phyloP scores from a whole-genome alignment of 2,888 invertebrate genomes.

The Diarsia rubi region DNA sequence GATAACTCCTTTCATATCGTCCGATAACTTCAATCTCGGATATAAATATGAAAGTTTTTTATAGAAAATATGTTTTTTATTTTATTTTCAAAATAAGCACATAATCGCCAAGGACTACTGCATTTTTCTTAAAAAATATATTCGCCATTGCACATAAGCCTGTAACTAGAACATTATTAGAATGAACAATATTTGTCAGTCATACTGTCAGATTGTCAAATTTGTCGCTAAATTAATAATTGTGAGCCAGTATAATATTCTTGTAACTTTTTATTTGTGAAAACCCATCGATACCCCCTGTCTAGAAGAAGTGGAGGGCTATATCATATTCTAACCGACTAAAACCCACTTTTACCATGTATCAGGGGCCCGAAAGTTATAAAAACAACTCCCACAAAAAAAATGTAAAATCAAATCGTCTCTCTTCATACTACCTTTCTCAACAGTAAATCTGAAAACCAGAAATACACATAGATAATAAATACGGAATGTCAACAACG shows the following conservation, averaged over 20 bases:
- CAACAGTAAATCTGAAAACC: neutral
- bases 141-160: neutral
- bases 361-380: too few relatives aligned
- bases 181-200: neutral
- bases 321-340: too few relatives aligned
- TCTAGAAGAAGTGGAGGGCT: too few relatives aligned
- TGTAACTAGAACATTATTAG: neutral
- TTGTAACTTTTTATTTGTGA: neutral
- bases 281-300: too few relatives aligned
- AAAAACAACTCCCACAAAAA: too few relatives aligned
- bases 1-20: neutral
- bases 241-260: neutral
- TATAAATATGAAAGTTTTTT: neutral
- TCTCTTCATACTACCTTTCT: neutral
- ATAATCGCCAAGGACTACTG: neutral
- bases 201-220: neutral
- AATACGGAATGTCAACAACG: constrained; percentile 27
- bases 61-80: too few relatives aligned
- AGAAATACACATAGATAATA: constrained; percentile 2
- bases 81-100: neutral
- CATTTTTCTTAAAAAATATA: neutral
- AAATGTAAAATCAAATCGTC: neutral
- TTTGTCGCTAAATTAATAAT: neutral
- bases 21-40: neutral
- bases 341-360: too few relatives aligned